Base-by-base conservation (phyloP, 1,140 invertebrate species). In the Geopemphigus sp. region DNA sequence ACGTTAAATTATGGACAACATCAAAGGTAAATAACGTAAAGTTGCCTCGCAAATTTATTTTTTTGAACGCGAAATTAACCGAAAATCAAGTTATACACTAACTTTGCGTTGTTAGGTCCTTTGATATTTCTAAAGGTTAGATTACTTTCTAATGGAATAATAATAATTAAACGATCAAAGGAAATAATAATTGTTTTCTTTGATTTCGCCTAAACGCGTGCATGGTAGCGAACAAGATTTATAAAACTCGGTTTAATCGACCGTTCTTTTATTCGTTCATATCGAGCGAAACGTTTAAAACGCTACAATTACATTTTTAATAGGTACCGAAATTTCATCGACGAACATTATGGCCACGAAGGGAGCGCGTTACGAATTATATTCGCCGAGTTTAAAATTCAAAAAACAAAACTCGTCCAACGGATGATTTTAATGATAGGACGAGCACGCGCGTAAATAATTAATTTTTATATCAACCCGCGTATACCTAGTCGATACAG, bases 141-240 rank as follows among this genome's bases (percentile, higher is more conserved):
- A 8, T 64, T 64, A 66, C n/a, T 66, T 66, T 68, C 64, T 68
- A 68, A 66, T 39, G 39, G 39, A 68, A 68, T 68, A 15, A 68
- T 68, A 47, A 57, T 22, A 57, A 57, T 8, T 1, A 57, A 68
- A 66, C 32, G 19, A 17, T 63, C 17, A 32, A 66, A 12, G 32
- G 22, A 66, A 45, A 66, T 32, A 14, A 64, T 64, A 45, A 39
- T n/a, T n/a, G 19, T 6, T 0, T n/a, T 4, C 11, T 45, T 66
- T 39, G 19, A 19, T 66, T 66, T 39, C 10, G 26, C 29, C 26
- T 26, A 63, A n/a, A 32, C 17, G 4, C 19, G 1, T 32, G 17
- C 8, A 26, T 6, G 8, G 59, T 29, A 24, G 59, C 19, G 4
- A 63, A 63, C 8, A 39, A 2, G 6, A 32, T 63, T 63, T 39